Conservation (phyloP, 2,797 vertebrate species). For the Gallirallus australis region DNA sequence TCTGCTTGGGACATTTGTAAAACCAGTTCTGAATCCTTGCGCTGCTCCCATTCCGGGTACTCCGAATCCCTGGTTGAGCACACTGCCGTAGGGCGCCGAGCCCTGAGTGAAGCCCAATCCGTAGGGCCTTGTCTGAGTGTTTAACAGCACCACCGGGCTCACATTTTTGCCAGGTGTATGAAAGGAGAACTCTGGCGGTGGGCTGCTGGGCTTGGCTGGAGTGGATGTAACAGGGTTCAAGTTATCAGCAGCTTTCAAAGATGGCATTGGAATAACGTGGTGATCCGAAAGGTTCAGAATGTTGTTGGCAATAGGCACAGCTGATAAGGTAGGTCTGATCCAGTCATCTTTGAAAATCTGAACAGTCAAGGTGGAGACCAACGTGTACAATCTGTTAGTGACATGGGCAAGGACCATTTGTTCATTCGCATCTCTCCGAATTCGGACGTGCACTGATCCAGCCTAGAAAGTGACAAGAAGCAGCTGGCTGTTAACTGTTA, state of each 20-base stretch:
- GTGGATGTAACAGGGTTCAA: constrained; percentile 89
- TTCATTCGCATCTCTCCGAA: constrained; percentile 96
- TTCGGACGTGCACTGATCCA: constrained; percentile 94
- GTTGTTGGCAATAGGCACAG: constrained; percentile 82
- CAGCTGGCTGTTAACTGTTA: constrained; percentile 10
- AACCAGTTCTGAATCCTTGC: constrained; percentile 89
- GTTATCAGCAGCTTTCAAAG: constrained; percentile 72
- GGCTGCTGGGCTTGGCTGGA: constrained; percentile 89
- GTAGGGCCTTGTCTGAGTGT: constrained; percentile 84
- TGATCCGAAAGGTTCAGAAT: constrained; percentile 84
- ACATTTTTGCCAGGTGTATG: constrained; percentile 90
- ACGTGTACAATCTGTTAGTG: constrained; percentile 89
- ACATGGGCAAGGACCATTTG: constrained; percentile 98
- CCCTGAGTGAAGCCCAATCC: constrained; percentile 85
- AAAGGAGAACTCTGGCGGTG: constrained; percentile 95
- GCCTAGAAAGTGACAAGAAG: constrained; percentile 81
- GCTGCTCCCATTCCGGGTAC: constrained; percentile 76
- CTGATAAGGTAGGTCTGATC: constrained; percentile 87
- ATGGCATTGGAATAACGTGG: constrained; percentile 76
- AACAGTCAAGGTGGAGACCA: constrained; percentile 92
- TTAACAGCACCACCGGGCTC: constrained; percentile 85
- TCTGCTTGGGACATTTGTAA: constrained; percentile 79
- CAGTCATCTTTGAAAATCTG: constrained; percentile 99
- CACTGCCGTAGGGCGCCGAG: constrained; percentile 77
- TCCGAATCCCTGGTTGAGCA: constrained; percentile 81